A percentile compares a stretch with the other conserved stretches of the same genome.
phyloP scores from a whole-genome alignment of 2,888 invertebrate genomes.

The Meteorus cinctellus region DNA sequence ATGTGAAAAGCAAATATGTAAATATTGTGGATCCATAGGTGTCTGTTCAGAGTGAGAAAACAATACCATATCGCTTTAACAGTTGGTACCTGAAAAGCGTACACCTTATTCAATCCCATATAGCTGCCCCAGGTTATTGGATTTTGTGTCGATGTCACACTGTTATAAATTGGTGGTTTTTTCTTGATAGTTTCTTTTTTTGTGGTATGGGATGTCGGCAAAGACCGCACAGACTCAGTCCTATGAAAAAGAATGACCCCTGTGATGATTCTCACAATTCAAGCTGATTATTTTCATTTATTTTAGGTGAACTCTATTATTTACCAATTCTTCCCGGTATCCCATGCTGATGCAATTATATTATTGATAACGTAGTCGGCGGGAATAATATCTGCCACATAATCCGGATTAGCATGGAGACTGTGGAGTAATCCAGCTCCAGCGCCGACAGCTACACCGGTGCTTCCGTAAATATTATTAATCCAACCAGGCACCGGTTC shows the following conservation, averaged over 20 bases:
- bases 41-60: slow-evolving; percentile 76
- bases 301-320: too few species aligned
- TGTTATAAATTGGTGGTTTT: slow-evolving; percentile 84
- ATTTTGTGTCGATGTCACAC: slow-evolving; percentile 87
- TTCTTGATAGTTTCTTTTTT: too few species aligned
- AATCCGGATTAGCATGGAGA: slow-evolving; percentile 75
- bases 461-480: slow-evolving; percentile 82
- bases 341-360: slow-evolving; percentile 78
- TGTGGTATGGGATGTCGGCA: slow-evolving; percentile 63
- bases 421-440: slow-evolving; percentile 79
- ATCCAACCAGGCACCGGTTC: slow-evolving; percentile 79
- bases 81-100: slow-evolving; percentile 76
- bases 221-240: neutral
- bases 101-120: slow-evolving; percentile 75
- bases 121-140: slow-evolving; percentile 86
- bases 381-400: slow-evolving; percentile 80
- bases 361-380: slow-evolving; percentile 80
- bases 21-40: slow-evolving; percentile 75
- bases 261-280: neutral
- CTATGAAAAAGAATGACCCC: slow-evolving; percentile 25
- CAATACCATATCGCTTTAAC: slow-evolving; percentile 80
- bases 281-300: neutral
- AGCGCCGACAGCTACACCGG: slow-evolving; percentile 75
- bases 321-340: slow-evolving; percentile 57
- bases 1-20: slow-evolving; percentile 77